Evolutionary conservation across 2,113 vertebrate species (phyloP), one percentile per base, ranked within the genome.

Genomic region (Heterotis niloticus): DNA sequence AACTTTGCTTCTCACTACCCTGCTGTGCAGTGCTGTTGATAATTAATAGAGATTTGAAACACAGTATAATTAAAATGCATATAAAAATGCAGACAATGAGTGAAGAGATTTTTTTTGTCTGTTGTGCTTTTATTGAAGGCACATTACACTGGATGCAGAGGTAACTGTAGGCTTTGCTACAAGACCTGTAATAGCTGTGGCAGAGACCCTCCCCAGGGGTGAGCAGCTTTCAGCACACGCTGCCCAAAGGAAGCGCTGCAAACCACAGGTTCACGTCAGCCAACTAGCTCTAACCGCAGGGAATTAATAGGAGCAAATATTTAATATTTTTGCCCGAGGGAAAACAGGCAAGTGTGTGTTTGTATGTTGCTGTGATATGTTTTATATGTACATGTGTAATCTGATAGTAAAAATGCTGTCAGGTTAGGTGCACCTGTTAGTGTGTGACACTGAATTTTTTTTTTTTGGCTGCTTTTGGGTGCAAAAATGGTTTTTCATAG

Each of bases 271-370:
- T 29, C 68, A 78, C 76, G 57, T 52, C 5, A 9, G 23, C 64
- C 76, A 69, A 69, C 54, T 54, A 68, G 52, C 5, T 44, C 26
- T 68, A 26, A 68, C 76, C 76, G 12, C 64, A 67, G 52, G 17
- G 52, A 68, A 54, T 5, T 57, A 66, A 69, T 66, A 59, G 76
- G 57, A 81, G 75, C 28, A 84, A 86, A 86, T 85, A 83, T 86
- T 88, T 77, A 79, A 84, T n/a, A 65, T 80, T 56, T 29, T 56
- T 77, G 10, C 76, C 78, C 64, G 28, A 70, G 83, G 82, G 83
- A 57, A 80, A 51, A 60, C 51, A 72, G 78, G 79, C 73, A 64
- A 79, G 79, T 76, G 78, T 78, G 34, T 65, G 23, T 64, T 75
- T n/a, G 64, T 65, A 14, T 65, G 62, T 66, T 44, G 16, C 24